phyloP scores from a whole-genome alignment of 2,113 vertebrate genomes.

The Cyphomyrus discorhynchus region DNA sequence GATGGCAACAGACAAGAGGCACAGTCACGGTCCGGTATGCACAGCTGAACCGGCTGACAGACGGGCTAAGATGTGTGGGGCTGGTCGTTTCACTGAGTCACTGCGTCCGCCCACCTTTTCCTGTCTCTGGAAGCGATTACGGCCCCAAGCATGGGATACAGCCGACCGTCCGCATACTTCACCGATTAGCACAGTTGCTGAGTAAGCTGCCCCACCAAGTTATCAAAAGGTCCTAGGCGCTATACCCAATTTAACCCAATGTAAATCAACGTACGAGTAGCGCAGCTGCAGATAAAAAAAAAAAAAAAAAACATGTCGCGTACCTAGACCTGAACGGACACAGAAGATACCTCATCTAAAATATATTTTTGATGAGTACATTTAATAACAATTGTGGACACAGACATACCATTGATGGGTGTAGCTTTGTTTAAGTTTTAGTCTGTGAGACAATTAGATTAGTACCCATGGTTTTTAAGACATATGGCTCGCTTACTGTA shows the following conservation, averaged over 20 bases:
- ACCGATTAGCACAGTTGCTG: constrained; percentile 37
- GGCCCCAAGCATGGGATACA: constrained; percentile 30
- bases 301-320: neutral
- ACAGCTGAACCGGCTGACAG: neutral
- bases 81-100: constrained; percentile 6
- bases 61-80: neutral
- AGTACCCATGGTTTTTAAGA: neutral
- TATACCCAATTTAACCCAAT: neutral
- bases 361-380: neutral
- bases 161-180: constrained; percentile 37
- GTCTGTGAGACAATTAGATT: neutral
- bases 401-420: neutral
- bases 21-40: neutral
- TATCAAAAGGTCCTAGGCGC: constrained; percentile 4
- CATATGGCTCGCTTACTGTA: constrained; percentile 2
- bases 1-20: neutral
- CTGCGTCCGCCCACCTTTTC: constrained; percentile 61
- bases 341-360: neutral
- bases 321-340: neutral
- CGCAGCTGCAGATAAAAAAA: neutral
- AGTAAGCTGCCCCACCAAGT: constrained; percentile 30
- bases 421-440: neutral
- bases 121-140: constrained; percentile 35
- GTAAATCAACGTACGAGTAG: neutral
- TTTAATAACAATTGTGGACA: neutral